Evolutionary conservation across 2,797 vertebrate species (phyloP).

Genomic region (Chromobotia macracanthus): DNA sequence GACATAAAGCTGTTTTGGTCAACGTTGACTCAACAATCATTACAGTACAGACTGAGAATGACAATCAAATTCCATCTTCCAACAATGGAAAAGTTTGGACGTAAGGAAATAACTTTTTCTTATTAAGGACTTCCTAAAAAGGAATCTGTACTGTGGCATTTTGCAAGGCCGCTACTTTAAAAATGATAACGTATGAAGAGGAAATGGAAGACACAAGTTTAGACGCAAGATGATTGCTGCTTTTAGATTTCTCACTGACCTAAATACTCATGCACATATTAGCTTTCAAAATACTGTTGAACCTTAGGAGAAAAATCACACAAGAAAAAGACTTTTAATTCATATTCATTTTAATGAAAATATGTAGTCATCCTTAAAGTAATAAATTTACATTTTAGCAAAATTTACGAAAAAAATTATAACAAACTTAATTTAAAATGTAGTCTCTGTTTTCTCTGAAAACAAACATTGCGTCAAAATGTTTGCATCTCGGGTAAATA

Average conservation of each 20-base stretch:
- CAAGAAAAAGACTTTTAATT: conserved; percentile 33
- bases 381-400: background rate
- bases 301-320: conserved; percentile 25
- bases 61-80: conserved; percentile 31
- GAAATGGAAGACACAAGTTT: background rate
- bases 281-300: conserved; percentile 10
- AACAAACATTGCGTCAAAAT: too few species aligned
- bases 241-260: conserved; percentile 20
- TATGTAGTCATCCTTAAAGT: background rate
- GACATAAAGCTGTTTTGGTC: conserved; percentile 38
- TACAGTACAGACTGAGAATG: conserved; percentile 33
- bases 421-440: too few species aligned
- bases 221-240: conserved; percentile 17
- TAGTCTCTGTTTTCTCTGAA: too few species aligned
- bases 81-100: conserved; percentile 15
- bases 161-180: background rate
- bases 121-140: background rate
- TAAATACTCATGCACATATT: background rate
- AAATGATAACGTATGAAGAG: background rate
- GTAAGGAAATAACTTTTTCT: background rate
- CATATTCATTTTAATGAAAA: background rate
- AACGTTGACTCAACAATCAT: conserved; percentile 66
- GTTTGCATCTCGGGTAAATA: too few species aligned
- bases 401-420: too few species aligned
- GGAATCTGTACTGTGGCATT: background rate